Base-by-base conservation (phyloP, 2,113 vertebrate genomes). In the Cervus canadensis region DNA sequence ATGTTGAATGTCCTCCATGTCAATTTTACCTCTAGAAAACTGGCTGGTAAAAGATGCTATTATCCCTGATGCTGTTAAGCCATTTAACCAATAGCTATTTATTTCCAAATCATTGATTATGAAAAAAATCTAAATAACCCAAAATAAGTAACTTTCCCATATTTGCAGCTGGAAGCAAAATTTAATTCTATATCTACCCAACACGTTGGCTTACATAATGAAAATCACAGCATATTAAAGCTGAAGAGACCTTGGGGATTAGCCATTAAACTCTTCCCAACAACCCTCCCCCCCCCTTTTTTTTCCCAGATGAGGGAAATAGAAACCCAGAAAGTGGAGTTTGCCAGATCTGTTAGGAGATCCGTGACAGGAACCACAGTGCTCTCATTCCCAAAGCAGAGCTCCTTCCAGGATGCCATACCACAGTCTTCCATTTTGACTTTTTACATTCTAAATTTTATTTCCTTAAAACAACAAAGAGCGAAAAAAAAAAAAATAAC, bases 381-480 rank as follows among this genome's bases (percentile, higher is more conserved):
- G 7, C 8, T 50, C 30, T 21, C 33, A 54, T 6, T 43, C 45
- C 6, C 13, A 52, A 8, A 56, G 56, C 23, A 9, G 40, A 15
- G 9, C 13, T 60, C 36, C 52, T 60, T 45, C 64, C 60, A 23
- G 3, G 17, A 15, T 1, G 2, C 8, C 45, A 14, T 17, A 17
- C 45, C 45, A 16, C 17, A 16, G 33, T 8, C 48, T 62, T 56
- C 57, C n/a, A 54, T 81, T 67, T 93, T 48, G 82, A 11, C 26
- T 45, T 56, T 74, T 59, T 84, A 87, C 57, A 67, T 82, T 93
- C 40, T 78, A 54, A 67, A 64, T 40, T 92, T 54, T 62, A 52
- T 78, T 95, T 95, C 82, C 88, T 92, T 96, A 89, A 74, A 91
- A 60, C 13, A 87, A 19, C n/a, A 89, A 90, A 64, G 89, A 82